A percentile compares a stretch with the other conserved stretches of the same genome.
These are phyloP conservation scores for Rhinatrema bivittatum DNA, from an alignment of 2,797 vertebrate species.

Conservation along the genomic window DNA sequence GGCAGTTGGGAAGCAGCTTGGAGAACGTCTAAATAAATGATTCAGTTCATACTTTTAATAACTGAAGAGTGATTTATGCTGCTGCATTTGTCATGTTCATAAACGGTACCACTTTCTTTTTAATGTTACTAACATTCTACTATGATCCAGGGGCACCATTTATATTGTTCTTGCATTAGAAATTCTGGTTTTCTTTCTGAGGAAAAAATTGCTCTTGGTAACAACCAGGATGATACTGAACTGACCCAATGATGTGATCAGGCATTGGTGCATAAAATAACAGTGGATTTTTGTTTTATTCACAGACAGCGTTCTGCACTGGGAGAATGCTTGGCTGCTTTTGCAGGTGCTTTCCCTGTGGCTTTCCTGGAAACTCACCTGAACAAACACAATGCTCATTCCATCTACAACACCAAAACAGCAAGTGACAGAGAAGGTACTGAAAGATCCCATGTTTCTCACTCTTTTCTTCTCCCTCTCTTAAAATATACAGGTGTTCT, in stretches of 20 bases:
- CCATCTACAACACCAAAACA: constrained; percentile 82
- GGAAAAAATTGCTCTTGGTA: neutral
- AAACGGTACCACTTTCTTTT: no score
- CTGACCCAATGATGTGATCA: neutral
- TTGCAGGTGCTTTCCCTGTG: constrained; percentile 86
- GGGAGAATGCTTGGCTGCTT: constrained; percentile 86
- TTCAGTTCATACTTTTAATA: no score
- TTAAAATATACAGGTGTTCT: neutral
- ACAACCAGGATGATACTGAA: neutral
- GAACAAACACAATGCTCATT: constrained; percentile 83
- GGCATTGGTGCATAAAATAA: neutral
- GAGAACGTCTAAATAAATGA: no score
- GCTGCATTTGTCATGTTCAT: no score
- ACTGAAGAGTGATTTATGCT: no score
- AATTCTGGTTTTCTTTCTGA: constrained; percentile 1
- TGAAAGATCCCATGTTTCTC: neutral
- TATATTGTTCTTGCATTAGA: no score
- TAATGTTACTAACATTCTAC: no score
- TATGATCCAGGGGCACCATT: no score
- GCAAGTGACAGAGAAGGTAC: constrained; percentile 73
- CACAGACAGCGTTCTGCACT: constrained; percentile 82
- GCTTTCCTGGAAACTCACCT: constrained; percentile 87
- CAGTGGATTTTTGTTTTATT: constrained; percentile 5
- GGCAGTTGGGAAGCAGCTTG: no score
- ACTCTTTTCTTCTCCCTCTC: neutral